Conservation (phyloP, 2,797 vertebrate genomes). For the Dromococcyx pavoninus region DNA sequence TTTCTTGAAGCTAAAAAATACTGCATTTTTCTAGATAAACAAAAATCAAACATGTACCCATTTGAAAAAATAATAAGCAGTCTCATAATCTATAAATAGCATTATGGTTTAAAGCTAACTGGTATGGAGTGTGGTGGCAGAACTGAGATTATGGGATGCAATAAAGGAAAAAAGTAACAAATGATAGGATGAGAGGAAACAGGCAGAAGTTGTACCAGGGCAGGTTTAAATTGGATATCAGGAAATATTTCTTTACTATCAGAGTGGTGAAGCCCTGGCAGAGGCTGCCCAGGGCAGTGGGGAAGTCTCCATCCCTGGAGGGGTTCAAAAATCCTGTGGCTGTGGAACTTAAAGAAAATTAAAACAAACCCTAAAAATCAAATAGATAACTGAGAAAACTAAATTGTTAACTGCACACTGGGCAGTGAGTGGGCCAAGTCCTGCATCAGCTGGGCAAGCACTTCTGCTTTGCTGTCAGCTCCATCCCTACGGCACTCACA, state of each 20-base stretch:
- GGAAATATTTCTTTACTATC: too few relatives aligned
- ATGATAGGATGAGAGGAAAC: too few relatives aligned
- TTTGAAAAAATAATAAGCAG: not conserved
- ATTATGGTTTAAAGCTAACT: not conserved
- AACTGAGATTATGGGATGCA: not conserved
- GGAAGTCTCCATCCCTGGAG: too few relatives aligned
- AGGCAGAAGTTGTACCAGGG: too few relatives aligned
- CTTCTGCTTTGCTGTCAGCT: not conserved
- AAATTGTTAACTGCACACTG: too few relatives aligned
- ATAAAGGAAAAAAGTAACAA: too few relatives aligned
- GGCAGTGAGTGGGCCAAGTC: not conserved
- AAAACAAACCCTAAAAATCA: not conserved
- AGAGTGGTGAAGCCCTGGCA: too few relatives aligned
- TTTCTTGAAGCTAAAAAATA: not conserved
- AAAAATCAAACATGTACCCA: not conserved
- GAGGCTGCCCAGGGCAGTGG: too few relatives aligned
- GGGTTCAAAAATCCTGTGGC: too few relatives aligned
- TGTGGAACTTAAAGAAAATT: not conserved
- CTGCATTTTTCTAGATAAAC: not conserved
- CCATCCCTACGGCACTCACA: accelerated
- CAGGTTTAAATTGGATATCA: too few relatives aligned
- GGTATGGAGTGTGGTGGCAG: not conserved
- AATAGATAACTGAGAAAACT: too few relatives aligned
- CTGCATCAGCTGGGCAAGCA: accelerated
- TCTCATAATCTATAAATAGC: not conserved